phyloP scores from a whole-genome alignment of 2,888 invertebrate genomes.

The Stegana nigrithorax region DNA sequence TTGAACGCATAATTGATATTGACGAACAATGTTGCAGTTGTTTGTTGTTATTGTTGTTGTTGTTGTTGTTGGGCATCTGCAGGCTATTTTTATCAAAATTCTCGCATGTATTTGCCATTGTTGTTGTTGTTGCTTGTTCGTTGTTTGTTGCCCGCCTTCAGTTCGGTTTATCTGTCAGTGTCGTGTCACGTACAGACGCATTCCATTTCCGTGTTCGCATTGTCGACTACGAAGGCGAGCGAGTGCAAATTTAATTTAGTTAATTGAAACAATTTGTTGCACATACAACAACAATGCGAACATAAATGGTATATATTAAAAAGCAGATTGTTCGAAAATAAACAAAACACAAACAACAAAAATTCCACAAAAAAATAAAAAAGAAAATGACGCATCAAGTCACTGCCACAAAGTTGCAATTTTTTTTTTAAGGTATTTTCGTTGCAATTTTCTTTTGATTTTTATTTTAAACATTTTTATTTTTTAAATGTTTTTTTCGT shows the following conservation, averaged over 20 bases:
- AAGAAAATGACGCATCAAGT: constrained; percentile 32
- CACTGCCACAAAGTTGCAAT: too few relatives aligned
- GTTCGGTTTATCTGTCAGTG: constrained; percentile 55
- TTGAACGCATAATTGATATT: constrained; percentile 62
- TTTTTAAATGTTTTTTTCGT: constrained; percentile 27
- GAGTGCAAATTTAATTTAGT: constrained; percentile 67
- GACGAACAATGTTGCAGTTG: constrained; percentile 55
- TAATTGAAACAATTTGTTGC: constrained; percentile 67
- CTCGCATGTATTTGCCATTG: constrained; percentile 6
- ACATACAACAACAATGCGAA: constrained; percentile 14
- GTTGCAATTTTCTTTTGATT: constrained; percentile 49
- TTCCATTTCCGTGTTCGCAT: background rate
- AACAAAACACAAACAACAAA: background rate
- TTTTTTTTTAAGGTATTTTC: constrained; percentile 48
- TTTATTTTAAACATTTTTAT: constrained; percentile 29
- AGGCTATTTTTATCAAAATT: constrained; percentile 60
- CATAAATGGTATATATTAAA: background rate
- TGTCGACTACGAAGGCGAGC: constrained; percentile 36
- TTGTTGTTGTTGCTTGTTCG: constrained; percentile 14
- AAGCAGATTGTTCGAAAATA: background rate
- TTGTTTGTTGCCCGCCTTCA: constrained; percentile 8
- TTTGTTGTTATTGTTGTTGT: constrained; percentile 27
- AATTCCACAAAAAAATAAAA: background rate
- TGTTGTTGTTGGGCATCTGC: constrained; percentile 8
- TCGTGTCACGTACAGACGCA: constrained; percentile 60